Base-by-base conservation (phyloP, 2,888 invertebrate species). In the Hirtodrosophila duncani region DNA sequence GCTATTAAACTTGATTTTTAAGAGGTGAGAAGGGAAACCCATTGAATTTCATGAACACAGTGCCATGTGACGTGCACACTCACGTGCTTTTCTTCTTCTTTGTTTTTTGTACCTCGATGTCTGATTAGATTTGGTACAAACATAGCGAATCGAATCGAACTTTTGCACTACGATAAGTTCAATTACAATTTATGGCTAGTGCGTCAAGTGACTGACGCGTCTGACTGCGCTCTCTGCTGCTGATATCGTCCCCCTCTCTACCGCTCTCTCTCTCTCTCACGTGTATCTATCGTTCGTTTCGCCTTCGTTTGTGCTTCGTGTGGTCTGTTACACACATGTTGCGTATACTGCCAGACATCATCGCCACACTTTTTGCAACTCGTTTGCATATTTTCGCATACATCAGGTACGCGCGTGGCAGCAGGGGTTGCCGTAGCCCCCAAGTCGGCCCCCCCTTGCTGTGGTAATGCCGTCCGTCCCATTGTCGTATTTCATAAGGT, bases 71-170 rank as follows among this genome's bases (percentile, higher is more conserved):
- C n/a, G n/a, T n/a, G n/a, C n/a, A n/a, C n/a, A n/a, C 21, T 3
- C 46, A 50, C 50, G 50, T 50, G 50, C n/a, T n/a, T n/a, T n/a
- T n/a, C n/a, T n/a, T n/a, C n/a, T n/a, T 3, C 27, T 11, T 11
- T 16, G n/a, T 30, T 30, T 29, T 1, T 31, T 20, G 20, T 41
- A 37, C 36, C 18, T 10, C 13, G 14, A 20, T 16, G 29, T 9
- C 16, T 21, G 69, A 69, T 77, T 65, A 68, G 52, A 78, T 66
- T 50, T 55, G 36, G 13, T 1, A 13, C 21, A n/a, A n/a, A 9
- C 1, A n/a, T 9, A 24, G 23, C 14, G n/a, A 9, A 2, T 11
- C 21, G 37, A 21, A 36, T 23, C 62, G 42, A 50, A 56, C 72
- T 57, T 61, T 69, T 45, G 45, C 64, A 63, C 59, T 39, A 20